Percentiles rank a stretch among this genome's conserved stretches.
These are phyloP conservation scores for Patiria pectinifera DNA, from an alignment of 53 echinoderm and acorn worm genomes.

Conservation along the genomic window DNA sequence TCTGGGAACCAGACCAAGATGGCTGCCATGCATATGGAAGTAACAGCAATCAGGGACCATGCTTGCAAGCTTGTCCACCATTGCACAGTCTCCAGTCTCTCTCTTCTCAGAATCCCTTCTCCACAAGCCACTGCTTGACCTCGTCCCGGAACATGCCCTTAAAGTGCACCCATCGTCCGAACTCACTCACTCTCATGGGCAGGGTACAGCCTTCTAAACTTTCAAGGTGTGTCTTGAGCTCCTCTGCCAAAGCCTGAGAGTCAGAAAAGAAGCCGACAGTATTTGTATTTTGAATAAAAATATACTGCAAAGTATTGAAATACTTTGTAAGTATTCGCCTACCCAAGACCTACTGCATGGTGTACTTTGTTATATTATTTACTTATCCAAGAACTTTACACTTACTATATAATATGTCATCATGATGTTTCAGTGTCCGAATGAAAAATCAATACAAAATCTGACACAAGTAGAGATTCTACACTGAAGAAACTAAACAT, in stretches of 20 bases:
- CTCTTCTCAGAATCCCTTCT: slow-evolving; percentile 82
- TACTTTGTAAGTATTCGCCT: too few species aligned
- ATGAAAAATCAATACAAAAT: too few species aligned
- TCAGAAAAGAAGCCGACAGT: background rate
- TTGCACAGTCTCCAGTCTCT: background rate
- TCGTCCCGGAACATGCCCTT: slow-evolving; percentile 83
- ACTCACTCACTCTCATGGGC: slow-evolving; percentile 81
- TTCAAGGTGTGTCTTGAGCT: slow-evolving; percentile 76
- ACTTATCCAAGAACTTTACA: too few species aligned
- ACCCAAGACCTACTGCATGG: background rate
- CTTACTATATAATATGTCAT: too few species aligned
- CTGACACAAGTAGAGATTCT: too few species aligned
- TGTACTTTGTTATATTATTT: too few species aligned
- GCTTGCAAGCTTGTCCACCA: background rate
- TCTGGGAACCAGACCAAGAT: slow-evolving; percentile 8
- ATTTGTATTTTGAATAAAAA: background rate
- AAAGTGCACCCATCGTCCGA: slow-evolving; percentile 69
- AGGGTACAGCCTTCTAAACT: slow-evolving; percentile 52
- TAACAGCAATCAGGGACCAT: background rate
- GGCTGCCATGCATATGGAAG: background rate
- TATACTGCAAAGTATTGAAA: background rate
- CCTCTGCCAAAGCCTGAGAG: slow-evolving; percentile 77
- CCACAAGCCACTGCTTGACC: slow-evolving; percentile 70
- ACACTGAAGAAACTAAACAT: too few species aligned
- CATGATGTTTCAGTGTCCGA: too few species aligned